Conservation (phyloP, 2,113 vertebrate genomes). For the Indicator indicator region DNA sequence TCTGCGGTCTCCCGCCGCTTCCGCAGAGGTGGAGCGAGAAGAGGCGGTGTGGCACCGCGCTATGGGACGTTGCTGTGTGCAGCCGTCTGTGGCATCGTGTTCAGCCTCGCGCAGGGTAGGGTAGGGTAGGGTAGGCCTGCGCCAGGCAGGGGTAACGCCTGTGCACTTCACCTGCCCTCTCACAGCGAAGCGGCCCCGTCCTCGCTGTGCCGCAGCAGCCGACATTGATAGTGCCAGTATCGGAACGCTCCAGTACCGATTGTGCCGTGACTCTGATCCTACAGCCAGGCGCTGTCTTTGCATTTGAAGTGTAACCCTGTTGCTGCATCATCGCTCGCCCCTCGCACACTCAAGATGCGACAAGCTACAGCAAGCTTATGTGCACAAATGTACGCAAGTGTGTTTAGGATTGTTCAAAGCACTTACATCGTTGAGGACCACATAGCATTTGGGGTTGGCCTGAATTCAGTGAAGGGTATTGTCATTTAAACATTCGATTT, state of each 20-base stretch:
- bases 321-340: accelerated
- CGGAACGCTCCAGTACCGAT: accelerated
- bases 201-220: accelerated
- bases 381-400: accelerated
- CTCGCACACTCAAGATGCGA: background rate
- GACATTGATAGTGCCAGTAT: accelerated
- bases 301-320: background rate
- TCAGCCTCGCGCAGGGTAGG: background rate
- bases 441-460: accelerated
- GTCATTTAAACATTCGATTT: background rate
- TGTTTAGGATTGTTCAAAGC: background rate
- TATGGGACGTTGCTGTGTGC: too few species aligned
- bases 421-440: accelerated
- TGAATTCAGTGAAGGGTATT: accelerated
- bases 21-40: too few species aligned
- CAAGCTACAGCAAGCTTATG: accelerated
- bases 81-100: too few species aligned
- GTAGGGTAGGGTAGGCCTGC: too few species aligned
- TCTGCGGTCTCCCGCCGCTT: too few species aligned
- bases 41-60: too few species aligned
- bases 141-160: too few species aligned
- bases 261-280: accelerated
- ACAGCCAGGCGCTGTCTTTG: accelerated
- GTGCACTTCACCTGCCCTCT: accelerated
- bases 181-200: accelerated